Conservation (phyloP, 2,888 invertebrate genomes). For the Lasiommata megera region DNA sequence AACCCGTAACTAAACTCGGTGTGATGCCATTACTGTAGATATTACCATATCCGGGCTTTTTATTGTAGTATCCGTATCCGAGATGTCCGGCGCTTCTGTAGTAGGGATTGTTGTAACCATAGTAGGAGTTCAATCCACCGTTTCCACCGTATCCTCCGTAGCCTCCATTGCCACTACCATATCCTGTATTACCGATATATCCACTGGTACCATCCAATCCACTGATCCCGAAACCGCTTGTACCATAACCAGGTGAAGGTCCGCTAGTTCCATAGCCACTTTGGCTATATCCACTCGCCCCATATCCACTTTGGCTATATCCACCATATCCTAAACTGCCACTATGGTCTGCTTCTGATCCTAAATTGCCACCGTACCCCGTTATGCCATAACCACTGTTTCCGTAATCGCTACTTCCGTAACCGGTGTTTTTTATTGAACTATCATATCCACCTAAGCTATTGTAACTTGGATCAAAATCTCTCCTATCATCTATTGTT, state of each 20-base stretch:
- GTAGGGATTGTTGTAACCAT: constrained; percentile 79
- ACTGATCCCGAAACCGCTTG: neutral
- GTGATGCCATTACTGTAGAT: constrained; percentile 69
- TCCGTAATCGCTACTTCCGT: constrained; percentile 28
- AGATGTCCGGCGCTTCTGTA: constrained; percentile 79
- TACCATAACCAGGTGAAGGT: constrained; percentile 10
- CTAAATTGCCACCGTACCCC: constrained; percentile 24
- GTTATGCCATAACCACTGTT: constrained; percentile 32
- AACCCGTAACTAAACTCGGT: constrained; percentile 74
- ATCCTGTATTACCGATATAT: too few species aligned
- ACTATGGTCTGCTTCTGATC: constrained; percentile 16
- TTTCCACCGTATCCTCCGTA: constrained; percentile 82
- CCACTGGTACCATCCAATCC: neutral
- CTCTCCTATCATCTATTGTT: constrained; percentile 29
- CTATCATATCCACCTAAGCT: constrained; percentile 33
- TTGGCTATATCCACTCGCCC: constrained; percentile 20
- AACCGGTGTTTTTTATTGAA: constrained; percentile 19
- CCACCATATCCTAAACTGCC: constrained; percentile 23
- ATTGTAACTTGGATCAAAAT: constrained; percentile 27
- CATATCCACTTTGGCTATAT: neutral
- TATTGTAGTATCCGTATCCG: constrained; percentile 81
- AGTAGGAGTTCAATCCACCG: constrained; percentile 81
- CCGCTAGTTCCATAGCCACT: neutral
- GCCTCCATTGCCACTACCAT: constrained; percentile 35
- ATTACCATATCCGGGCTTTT: constrained; percentile 57